phyloP scores from a whole-genome alignment of 2,888 invertebrate species.

The Eilema sororculum region DNA sequence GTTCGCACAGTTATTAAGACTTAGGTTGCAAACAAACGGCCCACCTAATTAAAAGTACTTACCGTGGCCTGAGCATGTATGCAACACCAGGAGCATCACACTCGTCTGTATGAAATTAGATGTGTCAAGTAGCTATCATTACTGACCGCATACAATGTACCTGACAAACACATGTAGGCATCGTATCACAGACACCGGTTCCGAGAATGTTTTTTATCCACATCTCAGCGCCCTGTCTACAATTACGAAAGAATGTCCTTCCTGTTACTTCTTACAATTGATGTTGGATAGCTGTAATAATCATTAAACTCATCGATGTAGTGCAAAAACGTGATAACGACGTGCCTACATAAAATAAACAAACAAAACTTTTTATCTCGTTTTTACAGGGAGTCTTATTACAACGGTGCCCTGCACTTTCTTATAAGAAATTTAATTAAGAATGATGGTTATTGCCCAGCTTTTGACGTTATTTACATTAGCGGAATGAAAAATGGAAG shows the following conservation, averaged over 20 bases:
- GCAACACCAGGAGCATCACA: no score
- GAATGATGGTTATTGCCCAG: background rate
- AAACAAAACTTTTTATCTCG: background rate
- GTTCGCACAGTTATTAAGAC: no score
- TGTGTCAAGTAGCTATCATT: background rate
- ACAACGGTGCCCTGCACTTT: constrained; percentile 2
- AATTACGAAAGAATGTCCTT: constrained; percentile 30
- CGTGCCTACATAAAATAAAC: constrained; percentile 1
- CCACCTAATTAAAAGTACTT: no score
- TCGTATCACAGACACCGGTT: constrained; percentile 25
- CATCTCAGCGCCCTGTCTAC: constrained; percentile 26
- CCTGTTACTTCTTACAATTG: constrained; percentile 21
- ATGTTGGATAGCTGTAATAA: constrained; percentile 26
- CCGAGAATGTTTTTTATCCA: constrained; percentile 39
- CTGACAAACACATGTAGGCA: constrained; percentile 31
- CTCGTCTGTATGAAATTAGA: no score
- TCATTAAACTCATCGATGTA: constrained; percentile 20
- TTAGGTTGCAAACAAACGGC: no score
- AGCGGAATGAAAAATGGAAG: background rate
- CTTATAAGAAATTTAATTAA: constrained; percentile 13
- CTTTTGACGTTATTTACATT: background rate
- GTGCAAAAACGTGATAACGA: constrained; percentile 16
- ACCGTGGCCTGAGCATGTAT: no score
- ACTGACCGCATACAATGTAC: constrained; percentile 7
- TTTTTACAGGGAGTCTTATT: background rate